A percentile compares a stretch with the other conserved stretches of the same genome.
Evolutionary conservation across 2,113 vertebrate genomes (phyloP).

Genomic region (Pterocles burchelli): DNA sequence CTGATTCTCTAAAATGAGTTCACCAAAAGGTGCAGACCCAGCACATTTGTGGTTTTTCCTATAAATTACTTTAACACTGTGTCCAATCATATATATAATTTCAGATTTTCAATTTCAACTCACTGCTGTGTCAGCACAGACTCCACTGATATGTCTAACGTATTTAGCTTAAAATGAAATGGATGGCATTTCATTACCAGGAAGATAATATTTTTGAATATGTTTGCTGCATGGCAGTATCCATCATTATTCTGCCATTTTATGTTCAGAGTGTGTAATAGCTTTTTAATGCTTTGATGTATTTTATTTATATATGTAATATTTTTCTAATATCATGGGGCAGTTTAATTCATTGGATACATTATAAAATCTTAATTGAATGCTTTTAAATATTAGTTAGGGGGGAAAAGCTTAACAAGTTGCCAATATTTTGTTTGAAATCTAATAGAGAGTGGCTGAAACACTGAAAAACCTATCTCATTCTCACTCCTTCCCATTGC

Average conservation of each 20-base stretch:
- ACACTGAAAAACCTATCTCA: constrained; percentile 25
- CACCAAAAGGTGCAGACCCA: constrained; percentile 86
- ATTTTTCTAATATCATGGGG: constrained; percentile 79
- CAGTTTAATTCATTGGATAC: constrained; percentile 75
- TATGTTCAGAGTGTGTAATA: constrained; percentile 83
- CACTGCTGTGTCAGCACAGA: constrained; percentile 89
- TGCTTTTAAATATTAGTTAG: constrained; percentile 76
- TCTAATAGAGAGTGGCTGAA: constrained; percentile 60
- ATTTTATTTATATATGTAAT: constrained; percentile 85
- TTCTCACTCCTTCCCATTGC: constrained; percentile 45
- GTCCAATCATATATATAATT: constrained; percentile 92
- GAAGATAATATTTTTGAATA: constrained; percentile 92
- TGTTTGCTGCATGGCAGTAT: constrained; percentile 86
- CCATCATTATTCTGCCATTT: constrained; percentile 86
- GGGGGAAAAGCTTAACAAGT: constrained; percentile 67
- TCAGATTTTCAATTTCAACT: constrained; percentile 92
- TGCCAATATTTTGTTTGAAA: constrained; percentile 70
- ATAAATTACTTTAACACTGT: constrained; percentile 91
- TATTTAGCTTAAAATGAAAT: constrained; percentile 90
- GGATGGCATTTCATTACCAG: constrained; percentile 88
- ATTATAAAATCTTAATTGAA: constrained; percentile 80
- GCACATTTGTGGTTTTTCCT: constrained; percentile 88
- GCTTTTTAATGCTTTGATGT: constrained; percentile 85
- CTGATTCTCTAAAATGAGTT: constrained; percentile 89
- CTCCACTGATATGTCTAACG: constrained; percentile 87